Base-by-base conservation (phyloP, 2,888 invertebrate species). In the Prosapia bicincta region DNA sequence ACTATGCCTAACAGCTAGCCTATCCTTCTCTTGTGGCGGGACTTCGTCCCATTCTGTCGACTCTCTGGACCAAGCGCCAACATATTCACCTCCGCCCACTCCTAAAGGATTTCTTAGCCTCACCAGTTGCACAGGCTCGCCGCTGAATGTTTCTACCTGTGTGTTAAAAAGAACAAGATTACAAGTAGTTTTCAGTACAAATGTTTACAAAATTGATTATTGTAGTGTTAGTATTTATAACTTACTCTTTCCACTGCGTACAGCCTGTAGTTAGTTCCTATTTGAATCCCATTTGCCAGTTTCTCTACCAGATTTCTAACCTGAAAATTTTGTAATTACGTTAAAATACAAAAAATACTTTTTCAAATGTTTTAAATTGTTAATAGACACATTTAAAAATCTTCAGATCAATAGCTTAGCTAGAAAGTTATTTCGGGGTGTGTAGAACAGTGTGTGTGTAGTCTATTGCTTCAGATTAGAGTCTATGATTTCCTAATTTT, bases 261-360 rank as follows among this genome's bases (percentile, higher is more conserved):
- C 66, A 94, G 86, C 81, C 93, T 89, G 85, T 95, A 96, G 85
- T 95, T 95, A 79, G 92, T 90, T 81, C 93, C 94, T 79, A 92
- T 87, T 83, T 92, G 90, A 80, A 95, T 90, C 20, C 91, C 92
- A 83, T 90, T 91, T 13, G 90, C 87, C 78, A 93, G 84, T 83
- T 91, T 90, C 83, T 93, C 92, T 71, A 88, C 86, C 76, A 87
- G 86, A 75, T 86, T 86, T 82, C 89, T 86, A 77, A 88, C 87
- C 85, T 89, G 86, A 23, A 30, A 70, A 26, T 10, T 69, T 69
- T 26, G 5, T 25, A 2, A 24, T 69, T 6, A 66, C 9, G 9
- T 7, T 30, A 7, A 30, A 9, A 30, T 9, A 7, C 30, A 30
- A 30, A 30, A 9, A 5, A 30, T 30, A n/a, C n/a, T n/a, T n/a